A percentile compares a stretch with the other conserved stretches of the same genome.
phyloP scores from a whole-genome alignment of 2,888 invertebrate genomes.

The Philonicus albiceps region DNA sequence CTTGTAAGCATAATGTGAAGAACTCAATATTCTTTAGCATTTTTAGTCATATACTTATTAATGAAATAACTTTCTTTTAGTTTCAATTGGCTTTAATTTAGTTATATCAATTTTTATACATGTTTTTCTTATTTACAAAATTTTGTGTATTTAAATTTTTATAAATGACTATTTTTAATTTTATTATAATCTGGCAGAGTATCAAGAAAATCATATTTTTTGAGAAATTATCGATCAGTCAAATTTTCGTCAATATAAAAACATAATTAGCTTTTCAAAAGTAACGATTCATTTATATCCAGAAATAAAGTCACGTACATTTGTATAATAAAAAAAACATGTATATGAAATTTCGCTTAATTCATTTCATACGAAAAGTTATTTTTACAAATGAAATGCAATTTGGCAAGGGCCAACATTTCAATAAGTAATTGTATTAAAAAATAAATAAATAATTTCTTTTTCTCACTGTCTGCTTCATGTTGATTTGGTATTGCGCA shows the following conservation, averaged over 20 bases:
- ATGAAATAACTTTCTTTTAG: too few species aligned
- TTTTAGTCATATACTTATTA: too few species aligned
- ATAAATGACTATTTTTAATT: background rate
- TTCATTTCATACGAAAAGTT: background rate
- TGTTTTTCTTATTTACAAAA: background rate
- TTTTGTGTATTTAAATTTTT: background rate
- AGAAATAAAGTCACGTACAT: background rate
- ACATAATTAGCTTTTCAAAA: background rate
- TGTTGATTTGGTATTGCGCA: background rate
- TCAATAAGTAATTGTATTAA: constrained; percentile 4
- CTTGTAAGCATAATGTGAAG: too few species aligned
- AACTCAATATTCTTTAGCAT: too few species aligned
- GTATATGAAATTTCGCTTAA: background rate
- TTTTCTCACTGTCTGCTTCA: background rate
- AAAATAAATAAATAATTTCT: too few species aligned
- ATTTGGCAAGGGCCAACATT: constrained; percentile 3
- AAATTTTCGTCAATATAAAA: background rate
- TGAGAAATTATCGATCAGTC: background rate
- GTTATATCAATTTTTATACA: too few species aligned
- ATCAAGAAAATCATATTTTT: background rate
- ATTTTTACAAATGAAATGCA: background rate
- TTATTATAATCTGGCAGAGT: background rate
- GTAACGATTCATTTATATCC: background rate
- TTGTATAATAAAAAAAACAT: background rate
- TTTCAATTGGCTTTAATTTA: too few species aligned